Conservation (phyloP, 2,888 invertebrate genomes). For the Epirrhoe alternata region DNA sequence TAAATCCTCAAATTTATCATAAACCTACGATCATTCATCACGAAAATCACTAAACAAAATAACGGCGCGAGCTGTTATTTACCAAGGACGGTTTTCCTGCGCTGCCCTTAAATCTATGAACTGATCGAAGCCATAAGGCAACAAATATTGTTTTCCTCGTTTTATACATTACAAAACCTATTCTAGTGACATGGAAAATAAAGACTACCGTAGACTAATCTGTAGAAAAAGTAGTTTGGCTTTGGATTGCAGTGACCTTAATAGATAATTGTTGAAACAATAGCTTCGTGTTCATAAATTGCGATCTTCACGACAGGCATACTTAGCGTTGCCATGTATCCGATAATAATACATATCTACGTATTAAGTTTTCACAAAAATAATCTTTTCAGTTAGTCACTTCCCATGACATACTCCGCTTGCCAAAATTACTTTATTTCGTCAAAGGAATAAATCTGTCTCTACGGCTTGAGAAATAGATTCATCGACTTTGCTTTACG, state of each 20-base stretch:
- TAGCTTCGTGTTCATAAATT: constrained; percentile 31
- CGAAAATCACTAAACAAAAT: too few species aligned
- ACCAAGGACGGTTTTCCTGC: too few species aligned
- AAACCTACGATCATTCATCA: too few species aligned
- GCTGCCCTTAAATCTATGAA: too few species aligned
- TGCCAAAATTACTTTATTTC: constrained; percentile 31
- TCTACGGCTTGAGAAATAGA: constrained; percentile 45
- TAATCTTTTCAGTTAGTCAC: constrained; percentile 16
- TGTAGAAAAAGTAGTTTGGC: not conserved
- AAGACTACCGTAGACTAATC: not conserved
- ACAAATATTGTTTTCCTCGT: too few species aligned
- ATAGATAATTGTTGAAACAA: constrained; percentile 20
- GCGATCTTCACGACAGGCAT: constrained; percentile 16
- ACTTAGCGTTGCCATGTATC: constrained; percentile 15
- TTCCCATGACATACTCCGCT: constrained; percentile 21
- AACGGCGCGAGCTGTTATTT: too few species aligned
- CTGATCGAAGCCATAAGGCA: too few species aligned
- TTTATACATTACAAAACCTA: too few species aligned
- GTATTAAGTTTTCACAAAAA: constrained; percentile 29
- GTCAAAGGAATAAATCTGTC: constrained; percentile 42
- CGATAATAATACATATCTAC: constrained; percentile 18
- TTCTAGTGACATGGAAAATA: not conserved
- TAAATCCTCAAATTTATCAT: too few species aligned
- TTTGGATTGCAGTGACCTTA: not conserved
- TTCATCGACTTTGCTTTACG: constrained; percentile 37